Evolutionary conservation across 2,797 vertebrate species (phyloP), one percentile per base, ranked within the genome.

Genomic region (Sebastes steindachneri): DNA sequence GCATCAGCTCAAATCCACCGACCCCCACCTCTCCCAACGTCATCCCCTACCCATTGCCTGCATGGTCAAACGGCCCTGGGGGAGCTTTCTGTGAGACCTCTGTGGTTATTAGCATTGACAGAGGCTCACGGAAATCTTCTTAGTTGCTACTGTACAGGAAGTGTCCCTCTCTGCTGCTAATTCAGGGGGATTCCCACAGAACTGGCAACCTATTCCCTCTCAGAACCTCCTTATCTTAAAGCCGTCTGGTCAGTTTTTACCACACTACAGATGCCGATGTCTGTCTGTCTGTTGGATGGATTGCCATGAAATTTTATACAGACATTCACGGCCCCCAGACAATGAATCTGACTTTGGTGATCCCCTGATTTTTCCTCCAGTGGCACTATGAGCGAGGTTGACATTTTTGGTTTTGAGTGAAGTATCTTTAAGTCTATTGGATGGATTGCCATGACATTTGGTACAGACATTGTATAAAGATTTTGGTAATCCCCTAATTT

Each of bases 101-200:
- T 85, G 77, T 75, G 83, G 88, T 94, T 94, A 94, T 93, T 94
- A 92, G 83, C 82, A 80, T 87, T 89, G 93, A 94, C 93, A 93
- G 84, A 80, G 60, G 82, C 83, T 91, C 88, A 89, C 14, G 48
- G 89, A 92, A 90, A 94, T 92, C 86, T 86, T 73, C 87, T 92
- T 93, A 87, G 80, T 87, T 88, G 82, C 80, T 74, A 73, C 69
- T 85, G 80, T 88, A 90, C 85, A 91, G 86, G 84, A 92, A 88
- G 79, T 73, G 76, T 83, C 74, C 79, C 54, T 73, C 78, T 76
- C 33, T 74, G 53, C 65, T 72, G 78, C 72, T 87, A 80, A 90
- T 85, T 90, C 79, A 78, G 51, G 75, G 77, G 76, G 66, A 73
- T 89, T 83, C 79, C 80, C 37, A 51, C 74, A 72, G 45, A 83